phyloP scores from a whole-genome alignment of 2,888 invertebrate genomes.

The Latrodectus hesperus region DNA sequence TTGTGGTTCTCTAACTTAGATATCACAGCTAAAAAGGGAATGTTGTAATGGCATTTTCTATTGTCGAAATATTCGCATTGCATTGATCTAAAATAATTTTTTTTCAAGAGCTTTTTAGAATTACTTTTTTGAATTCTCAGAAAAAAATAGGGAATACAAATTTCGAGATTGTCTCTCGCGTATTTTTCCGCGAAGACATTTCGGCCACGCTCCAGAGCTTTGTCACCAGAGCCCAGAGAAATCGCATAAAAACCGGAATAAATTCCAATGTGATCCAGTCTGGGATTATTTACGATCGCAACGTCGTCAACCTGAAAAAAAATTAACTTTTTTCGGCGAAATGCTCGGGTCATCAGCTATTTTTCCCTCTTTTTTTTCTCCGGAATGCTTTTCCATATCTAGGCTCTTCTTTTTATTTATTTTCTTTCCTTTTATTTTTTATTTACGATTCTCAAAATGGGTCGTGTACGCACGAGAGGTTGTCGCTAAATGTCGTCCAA shows the following conservation, averaged over 20 bases:
- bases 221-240: constrained; percentile 25
- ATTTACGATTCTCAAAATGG: constrained; percentile 26
- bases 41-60: too few relatives aligned
- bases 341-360: constrained; percentile 57
- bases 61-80: too few relatives aligned
- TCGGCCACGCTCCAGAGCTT: constrained; percentile 31
- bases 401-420: constrained; percentile 31
- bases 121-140: too few relatives aligned
- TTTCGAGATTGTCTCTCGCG: constrained; percentile 9
- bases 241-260: constrained; percentile 51
- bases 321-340: constrained; percentile 48
- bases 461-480: constrained; percentile 34
- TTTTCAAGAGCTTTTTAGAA: too few relatives aligned
- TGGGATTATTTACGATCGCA: constrained; percentile 43
- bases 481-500: not conserved
- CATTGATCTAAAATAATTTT: too few relatives aligned
- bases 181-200: constrained; percentile 19
- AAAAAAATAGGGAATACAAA: not conserved
- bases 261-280: constrained; percentile 53
- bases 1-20: too few relatives aligned
- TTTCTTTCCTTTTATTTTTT: too few relatives aligned
- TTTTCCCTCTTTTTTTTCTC: constrained; percentile 22
- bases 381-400: constrained; percentile 22
- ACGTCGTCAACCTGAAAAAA: constrained; percentile 46
- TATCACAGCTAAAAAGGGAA: too few relatives aligned